Conservation (phyloP, 1,140 invertebrate genomes). For the Steinernema feltiae region DNA sequence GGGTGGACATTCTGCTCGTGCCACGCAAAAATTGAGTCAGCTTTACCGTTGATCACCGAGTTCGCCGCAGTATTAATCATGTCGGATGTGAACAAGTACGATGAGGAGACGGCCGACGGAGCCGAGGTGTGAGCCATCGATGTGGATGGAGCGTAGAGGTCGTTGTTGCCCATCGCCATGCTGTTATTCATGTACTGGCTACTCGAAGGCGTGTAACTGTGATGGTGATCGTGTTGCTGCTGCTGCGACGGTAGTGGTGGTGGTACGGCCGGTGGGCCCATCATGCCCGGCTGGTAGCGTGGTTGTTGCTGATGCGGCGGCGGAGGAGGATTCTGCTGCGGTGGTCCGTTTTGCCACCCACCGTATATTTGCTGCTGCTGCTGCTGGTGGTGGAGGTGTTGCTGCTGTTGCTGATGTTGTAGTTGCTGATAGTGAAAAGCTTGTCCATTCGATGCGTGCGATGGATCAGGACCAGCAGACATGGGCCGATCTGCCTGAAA, state of each 20-base stretch:
- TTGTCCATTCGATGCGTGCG: neutral
- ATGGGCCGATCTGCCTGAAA: slow-evolving; percentile 10
- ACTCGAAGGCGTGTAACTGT: neutral
- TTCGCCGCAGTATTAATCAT: neutral
- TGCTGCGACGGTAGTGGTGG: neutral
- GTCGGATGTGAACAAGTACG: neutral
- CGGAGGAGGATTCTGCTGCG: neutral
- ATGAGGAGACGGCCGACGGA: neutral
- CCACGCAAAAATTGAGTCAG: neutral
- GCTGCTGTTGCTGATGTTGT: neutral
- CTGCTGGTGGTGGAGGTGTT: neutral
- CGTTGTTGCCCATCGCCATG: neutral
- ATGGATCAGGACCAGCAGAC: neutral
- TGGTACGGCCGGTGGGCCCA: neutral
- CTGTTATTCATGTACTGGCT: slow-evolving; percentile 8
- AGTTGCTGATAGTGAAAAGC: neutral
- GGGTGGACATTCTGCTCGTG: neutral
- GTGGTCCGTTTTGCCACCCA: neutral
- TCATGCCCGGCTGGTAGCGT: neutral
- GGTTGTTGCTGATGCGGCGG: neutral
- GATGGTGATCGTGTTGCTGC: too few relatives aligned
- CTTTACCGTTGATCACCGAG: neutral
- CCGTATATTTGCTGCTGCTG: neutral
- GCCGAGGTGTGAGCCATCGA: neutral
- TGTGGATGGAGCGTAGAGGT: neutral